These are phyloP conservation scores for Fragum fragum DNA, from an alignment of 2,888 invertebrate genomes.

Conservation along the genomic window DNA sequence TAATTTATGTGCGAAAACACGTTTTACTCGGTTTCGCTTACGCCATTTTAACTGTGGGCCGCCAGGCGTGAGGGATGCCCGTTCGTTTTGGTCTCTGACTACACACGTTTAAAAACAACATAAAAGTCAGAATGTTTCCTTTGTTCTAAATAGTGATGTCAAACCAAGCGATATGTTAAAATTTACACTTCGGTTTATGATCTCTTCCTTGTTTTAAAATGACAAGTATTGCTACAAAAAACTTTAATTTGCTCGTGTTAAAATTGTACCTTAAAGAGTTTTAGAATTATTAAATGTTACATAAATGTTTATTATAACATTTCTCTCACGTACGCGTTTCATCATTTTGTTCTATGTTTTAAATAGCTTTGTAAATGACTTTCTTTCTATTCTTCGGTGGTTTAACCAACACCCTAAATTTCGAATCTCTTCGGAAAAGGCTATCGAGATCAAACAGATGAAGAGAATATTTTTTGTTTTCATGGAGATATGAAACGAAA, in stretches of 20 bases:
- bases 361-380: conserved; percentile 11
- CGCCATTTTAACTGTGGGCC: conserved; percentile 20
- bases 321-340: neutral
- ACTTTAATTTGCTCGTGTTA: neutral
- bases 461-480: no score
- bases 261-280: neutral
- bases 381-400: no score
- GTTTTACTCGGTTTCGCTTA: conserved; percentile 2
- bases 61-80: conserved; percentile 7
- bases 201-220: conserved; percentile 18
- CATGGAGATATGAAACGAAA: no score
- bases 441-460: no score
- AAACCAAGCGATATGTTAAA: conserved; percentile 12
- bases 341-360: neutral
- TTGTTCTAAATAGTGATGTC: conserved; percentile 37
- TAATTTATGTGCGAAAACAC: conserved; percentile 27
- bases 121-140: conserved; percentile 40
- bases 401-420: no score
- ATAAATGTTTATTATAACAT: neutral
- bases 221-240: conserved; percentile 11
- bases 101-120: conserved; percentile 28
- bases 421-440: no score
- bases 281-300: neutral
- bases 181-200: neutral
- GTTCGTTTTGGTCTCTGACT: conserved; percentile 14